Evolutionary conservation across 37 sponge, comb jelly and placozoan genomes (phyloP).

Genomic region (Agelas oroides): DNA sequence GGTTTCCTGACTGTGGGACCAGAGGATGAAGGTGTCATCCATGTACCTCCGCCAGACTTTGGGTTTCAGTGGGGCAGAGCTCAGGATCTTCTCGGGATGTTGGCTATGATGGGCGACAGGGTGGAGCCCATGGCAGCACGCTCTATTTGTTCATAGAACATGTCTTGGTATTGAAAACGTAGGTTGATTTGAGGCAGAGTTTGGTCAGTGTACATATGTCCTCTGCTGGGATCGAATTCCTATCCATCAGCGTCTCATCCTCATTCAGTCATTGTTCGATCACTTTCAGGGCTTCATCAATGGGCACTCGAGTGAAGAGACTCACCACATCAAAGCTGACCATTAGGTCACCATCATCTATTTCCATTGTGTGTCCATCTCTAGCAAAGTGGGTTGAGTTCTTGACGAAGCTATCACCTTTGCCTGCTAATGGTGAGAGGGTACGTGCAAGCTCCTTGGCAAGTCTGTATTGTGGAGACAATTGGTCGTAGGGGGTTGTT

Average conservation of each 20-base stretch:
- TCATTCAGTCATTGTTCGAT: neutral
- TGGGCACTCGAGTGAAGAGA: constrained; percentile 6
- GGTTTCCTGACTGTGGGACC: neutral
- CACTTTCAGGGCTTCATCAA: constrained; percentile 14
- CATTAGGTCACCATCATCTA: neutral
- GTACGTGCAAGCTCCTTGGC: too few relatives aligned
- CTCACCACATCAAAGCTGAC: constrained; percentile 27
- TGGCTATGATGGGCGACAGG: too few relatives aligned
- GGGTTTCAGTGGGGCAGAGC: too few relatives aligned
- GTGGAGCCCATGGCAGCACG: too few relatives aligned
- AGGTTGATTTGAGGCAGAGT: constrained; percentile 10
- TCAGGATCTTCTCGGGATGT: too few relatives aligned
- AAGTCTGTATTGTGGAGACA: too few relatives aligned
- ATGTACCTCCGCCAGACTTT: neutral
- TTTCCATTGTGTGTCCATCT: too few relatives aligned
- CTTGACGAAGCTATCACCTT: neutral
- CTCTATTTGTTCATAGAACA: too few relatives aligned
- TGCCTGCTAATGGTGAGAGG: too few relatives aligned
- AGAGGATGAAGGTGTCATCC: constrained; percentile 19
- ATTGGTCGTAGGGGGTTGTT: too few relatives aligned
- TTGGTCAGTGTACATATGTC: neutral
- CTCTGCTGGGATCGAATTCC: neutral
- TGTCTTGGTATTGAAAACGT: neutral
- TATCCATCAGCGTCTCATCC: constrained; percentile 9
- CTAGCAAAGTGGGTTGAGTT: neutral